Evolutionary conservation across 1,140 invertebrate species (phyloP), one percentile per base, ranked within the genome.

Genomic region (Muscidifurax raptorellus): DNA sequence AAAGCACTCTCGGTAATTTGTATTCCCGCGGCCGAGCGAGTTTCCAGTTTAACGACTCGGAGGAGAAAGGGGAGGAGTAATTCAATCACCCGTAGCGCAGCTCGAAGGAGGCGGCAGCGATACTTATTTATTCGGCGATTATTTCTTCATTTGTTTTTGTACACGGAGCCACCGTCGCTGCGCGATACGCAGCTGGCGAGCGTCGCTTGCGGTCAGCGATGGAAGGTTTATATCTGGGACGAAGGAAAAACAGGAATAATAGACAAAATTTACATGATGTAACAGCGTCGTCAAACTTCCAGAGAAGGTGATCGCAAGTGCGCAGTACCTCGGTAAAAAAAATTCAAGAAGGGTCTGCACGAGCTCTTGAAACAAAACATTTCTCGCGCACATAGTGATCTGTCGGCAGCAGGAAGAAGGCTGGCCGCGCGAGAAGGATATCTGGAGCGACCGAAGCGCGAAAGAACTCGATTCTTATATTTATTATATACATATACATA

Each of bases 121-220:
- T n/a, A 64, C 30, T 83, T 83, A 83, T 83, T 67, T 75, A 83
- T 83, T 83, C 74, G 52, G 25, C 32, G 82, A 83, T 83, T 77
- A 77, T 47, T 83, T 77, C 82, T 83, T 77, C 74, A 77, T 83
- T 75, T 77, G 77, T 83, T 83, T 83, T 83, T 69, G 9, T 9
- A 10, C 3, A 10, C 3, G 12, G 30, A 28, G 67, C 15, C 28
- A 27, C 22, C 22, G 10, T 10, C n/a, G 40, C 32, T 32, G 52
- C 75, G 27, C n/a, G 27, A 3, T 27, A 9, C 30, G 18, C 44
- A 76, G 40, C 44, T 32, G 66, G 3, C 12, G 32, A 71, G n/a
- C 25, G 44, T 7, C 13, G 3, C 27, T 27, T 72, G 80, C 40
- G 80, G 80, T 74, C 27, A 74, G 27, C 7, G 69, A 2, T 32